phyloP scores from a whole-genome alignment of 2,888 invertebrate genomes.

The Hirtodrosophila cameraria region DNA sequence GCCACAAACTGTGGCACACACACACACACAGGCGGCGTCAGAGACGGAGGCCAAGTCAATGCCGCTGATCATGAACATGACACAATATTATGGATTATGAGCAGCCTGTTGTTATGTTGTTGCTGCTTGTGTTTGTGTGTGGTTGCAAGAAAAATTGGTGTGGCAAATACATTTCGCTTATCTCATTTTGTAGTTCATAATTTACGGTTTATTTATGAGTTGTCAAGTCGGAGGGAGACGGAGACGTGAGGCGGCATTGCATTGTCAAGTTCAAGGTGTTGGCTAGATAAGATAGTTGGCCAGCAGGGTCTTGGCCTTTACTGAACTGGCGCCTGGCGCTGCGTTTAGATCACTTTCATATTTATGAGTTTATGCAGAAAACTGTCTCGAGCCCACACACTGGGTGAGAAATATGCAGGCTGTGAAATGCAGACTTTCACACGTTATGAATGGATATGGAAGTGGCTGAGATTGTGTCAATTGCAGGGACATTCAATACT shows the following conservation, averaged over 20 bases:
- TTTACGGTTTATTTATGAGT: slow-evolving; percentile 82
- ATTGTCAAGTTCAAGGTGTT: slow-evolving; percentile 74
- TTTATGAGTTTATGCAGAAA: slow-evolving; percentile 83
- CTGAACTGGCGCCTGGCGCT: slow-evolving; percentile 64
- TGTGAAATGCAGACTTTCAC: slow-evolving; percentile 45
- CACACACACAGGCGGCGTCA: slow-evolving; percentile 9
- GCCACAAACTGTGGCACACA: slow-evolving; percentile 2
- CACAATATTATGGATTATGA: slow-evolving; percentile 78
- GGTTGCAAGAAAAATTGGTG: slow-evolving; percentile 61
- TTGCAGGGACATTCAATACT: slow-evolving; percentile 71
- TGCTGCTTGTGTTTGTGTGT: slow-evolving; percentile 26
- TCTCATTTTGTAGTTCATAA: slow-evolving; percentile 72
- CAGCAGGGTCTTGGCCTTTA: neutral
- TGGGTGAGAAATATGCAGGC: neutral
- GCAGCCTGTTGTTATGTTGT: slow-evolving; percentile 38
- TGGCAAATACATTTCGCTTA: slow-evolving; percentile 65
- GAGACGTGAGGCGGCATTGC: slow-evolving; percentile 58
- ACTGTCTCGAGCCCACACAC: slow-evolving; percentile 51
- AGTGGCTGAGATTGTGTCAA: slow-evolving; percentile 28
- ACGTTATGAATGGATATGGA: slow-evolving; percentile 67
- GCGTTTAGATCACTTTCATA: slow-evolving; percentile 73
- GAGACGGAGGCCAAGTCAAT: slow-evolving; percentile 38
- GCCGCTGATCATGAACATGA: slow-evolving; percentile 75
- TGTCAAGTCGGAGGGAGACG: slow-evolving; percentile 73
- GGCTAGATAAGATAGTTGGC: slow-evolving; percentile 5